Evolutionary conservation across 2,797 vertebrate genomes (phyloP).

Genomic region (Monodelphis domestica): DNA sequence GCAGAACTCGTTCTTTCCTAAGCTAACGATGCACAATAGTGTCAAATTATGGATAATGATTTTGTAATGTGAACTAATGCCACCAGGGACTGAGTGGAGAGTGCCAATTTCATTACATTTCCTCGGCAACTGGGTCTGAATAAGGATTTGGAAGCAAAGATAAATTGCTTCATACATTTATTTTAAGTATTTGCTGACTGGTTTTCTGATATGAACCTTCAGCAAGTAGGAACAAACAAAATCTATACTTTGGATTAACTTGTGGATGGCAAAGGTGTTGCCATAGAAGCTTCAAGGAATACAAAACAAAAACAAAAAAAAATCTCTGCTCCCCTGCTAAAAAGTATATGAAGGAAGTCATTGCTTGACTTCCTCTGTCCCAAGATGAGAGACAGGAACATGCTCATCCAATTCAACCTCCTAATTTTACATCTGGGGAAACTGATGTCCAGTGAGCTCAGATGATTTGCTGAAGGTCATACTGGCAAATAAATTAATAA

Average conservation of each 20-base stretch:
- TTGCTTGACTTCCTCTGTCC: neutral
- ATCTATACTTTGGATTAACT: accelerated
- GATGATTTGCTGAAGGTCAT: neutral
- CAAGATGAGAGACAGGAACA: neutral
- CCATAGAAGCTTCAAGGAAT: neutral
- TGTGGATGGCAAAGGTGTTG: neutral
- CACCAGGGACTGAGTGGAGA: conserved; percentile 83
- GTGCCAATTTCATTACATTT: conserved; percentile 86
- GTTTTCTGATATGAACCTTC: neutral
- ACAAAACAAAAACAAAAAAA: neutral
- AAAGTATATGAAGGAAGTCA: neutral
- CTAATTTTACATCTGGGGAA: neutral
- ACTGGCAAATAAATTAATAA: neutral
- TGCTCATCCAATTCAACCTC: neutral
- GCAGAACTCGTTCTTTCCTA: conserved; percentile 84
- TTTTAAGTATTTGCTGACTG: conserved; percentile 22
- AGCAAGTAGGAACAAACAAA: neutral
- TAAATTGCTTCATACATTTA: conserved; percentile 51
- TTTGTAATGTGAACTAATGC: conserved; percentile 87
- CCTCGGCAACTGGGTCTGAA: conserved; percentile 80
- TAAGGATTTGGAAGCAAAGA: conserved; percentile 81
- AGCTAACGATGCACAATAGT: conserved; percentile 86
- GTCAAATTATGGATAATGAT: conserved; percentile 87
- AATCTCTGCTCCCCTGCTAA: neutral
- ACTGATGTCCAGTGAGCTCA: neutral